These are phyloP conservation scores for Gambusia yucatana DNA, from an alignment of 2,797 vertebrate genomes.

Conservation along the genomic window DNA sequence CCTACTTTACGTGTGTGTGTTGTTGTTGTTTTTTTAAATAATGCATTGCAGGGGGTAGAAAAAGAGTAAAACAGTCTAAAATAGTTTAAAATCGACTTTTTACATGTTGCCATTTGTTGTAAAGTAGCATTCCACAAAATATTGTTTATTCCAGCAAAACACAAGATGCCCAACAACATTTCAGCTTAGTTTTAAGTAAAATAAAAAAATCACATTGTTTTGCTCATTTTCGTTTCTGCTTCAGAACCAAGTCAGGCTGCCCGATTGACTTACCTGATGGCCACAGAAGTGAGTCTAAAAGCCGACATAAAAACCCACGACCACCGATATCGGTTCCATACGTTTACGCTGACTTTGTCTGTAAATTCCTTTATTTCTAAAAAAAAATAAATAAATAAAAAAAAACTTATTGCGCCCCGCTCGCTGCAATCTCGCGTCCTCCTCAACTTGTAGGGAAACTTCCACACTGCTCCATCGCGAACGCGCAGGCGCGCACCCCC, in stretches of 20 bases:
- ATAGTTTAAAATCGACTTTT: neutral
- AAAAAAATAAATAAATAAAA: too few relatives aligned
- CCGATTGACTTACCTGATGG: conserved; percentile 51
- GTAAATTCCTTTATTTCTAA: conserved; percentile 16
- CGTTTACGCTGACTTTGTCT: neutral
- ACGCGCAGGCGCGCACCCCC: conserved; percentile 69
- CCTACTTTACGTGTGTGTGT: neutral
- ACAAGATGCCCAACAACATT: neutral
- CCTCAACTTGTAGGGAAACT: conserved; percentile 68
- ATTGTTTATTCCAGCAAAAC: neutral
- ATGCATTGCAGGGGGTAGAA: neutral
- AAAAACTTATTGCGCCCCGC: conserved; percentile 21
- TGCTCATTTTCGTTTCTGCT: neutral
- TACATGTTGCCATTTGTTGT: conserved; percentile 12
- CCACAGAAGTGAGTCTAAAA: conserved; percentile 10
- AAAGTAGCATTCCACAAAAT: neutral
- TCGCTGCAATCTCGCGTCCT: conserved; percentile 33
- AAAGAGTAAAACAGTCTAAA: neutral
- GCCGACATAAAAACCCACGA: neutral
- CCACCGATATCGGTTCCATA: neutral
- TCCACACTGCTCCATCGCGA: conserved; percentile 47
- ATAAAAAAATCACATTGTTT: neutral
- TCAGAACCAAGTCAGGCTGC: conserved; percentile 7
- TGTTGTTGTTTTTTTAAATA: too few relatives aligned
- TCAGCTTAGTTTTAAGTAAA: neutral